Percentiles rank a stretch among this genome's conserved stretches.
Evolutionary conservation across 2,888 invertebrate species (phyloP).

Genomic region (Pantelozetes paolii): DNA sequence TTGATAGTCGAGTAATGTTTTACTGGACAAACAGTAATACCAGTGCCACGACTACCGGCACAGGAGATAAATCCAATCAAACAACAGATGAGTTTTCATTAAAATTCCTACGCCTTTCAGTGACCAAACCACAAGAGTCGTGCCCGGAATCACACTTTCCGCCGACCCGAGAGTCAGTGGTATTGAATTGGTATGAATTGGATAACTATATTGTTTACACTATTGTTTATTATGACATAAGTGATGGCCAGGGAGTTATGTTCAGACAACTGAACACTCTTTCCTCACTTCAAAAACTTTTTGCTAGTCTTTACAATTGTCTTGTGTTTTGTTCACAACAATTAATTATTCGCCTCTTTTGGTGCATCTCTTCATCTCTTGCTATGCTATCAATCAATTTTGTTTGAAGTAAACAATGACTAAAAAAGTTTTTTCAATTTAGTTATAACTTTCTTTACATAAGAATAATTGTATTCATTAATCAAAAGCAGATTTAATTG

Average conservation of each 20-base stretch:
- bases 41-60: neutral
- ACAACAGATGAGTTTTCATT: neutral
- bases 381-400: too few species aligned
- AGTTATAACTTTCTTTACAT: too few species aligned
- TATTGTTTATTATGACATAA: too few species aligned
- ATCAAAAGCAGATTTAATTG: too few species aligned
- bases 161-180: neutral
- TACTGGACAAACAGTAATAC: neutral
- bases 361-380: too few species aligned
- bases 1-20: conserved; percentile 22
- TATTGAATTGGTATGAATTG: conserved; percentile 33
- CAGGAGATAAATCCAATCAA: neutral
- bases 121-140: neutral
- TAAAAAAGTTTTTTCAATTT: too few species aligned
- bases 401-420: too few species aligned
- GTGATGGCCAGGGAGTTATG: neutral
- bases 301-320: neutral
- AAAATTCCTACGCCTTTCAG: conserved; percentile 35
- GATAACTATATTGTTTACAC: neutral
- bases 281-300: neutral
- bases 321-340: neutral
- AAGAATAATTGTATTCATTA: too few species aligned
- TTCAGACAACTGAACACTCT: neutral
- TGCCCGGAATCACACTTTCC: conserved; percentile 17
- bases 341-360: too few species aligned